These are phyloP conservation scores for Danionella dracula DNA, from an alignment of 2,797 vertebrate species.

Conservation along the genomic window DNA sequence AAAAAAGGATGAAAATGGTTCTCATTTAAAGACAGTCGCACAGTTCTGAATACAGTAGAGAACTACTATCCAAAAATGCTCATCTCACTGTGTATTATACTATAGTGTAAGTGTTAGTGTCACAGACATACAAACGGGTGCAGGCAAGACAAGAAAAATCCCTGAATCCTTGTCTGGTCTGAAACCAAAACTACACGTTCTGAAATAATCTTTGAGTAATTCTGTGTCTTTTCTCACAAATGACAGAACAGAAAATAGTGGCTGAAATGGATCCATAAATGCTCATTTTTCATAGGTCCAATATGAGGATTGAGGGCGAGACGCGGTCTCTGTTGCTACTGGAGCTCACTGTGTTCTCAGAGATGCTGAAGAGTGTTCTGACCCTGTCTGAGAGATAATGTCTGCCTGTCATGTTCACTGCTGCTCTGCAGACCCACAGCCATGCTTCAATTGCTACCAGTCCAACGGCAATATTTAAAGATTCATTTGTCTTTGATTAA, in stretches of 20 bases:
- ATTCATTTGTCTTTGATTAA: not conserved
- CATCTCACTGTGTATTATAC: too few relatives aligned
- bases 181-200: too few relatives aligned
- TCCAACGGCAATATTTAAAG: not conserved
- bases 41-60: too few relatives aligned
- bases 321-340: not conserved
- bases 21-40: too few relatives aligned
- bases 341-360: not conserved
- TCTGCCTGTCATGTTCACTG: constrained; percentile 4
- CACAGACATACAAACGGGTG: too few relatives aligned
- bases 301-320: not conserved
- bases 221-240: not conserved
- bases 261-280: too few relatives aligned
- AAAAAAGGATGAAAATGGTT: too few relatives aligned
- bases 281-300: not conserved
- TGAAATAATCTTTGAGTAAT: too few relatives aligned
- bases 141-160: too few relatives aligned
- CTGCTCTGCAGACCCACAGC: not conserved
- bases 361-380: not conserved
- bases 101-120: too few relatives aligned
- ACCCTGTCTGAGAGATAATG: constrained; percentile 11
- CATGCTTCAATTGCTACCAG: not conserved
- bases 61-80: too few relatives aligned
- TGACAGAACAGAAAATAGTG: not conserved
- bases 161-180: too few relatives aligned